Conservation (phyloP, 2,888 invertebrate genomes). For the Yponomeuta plumbellus region DNA sequence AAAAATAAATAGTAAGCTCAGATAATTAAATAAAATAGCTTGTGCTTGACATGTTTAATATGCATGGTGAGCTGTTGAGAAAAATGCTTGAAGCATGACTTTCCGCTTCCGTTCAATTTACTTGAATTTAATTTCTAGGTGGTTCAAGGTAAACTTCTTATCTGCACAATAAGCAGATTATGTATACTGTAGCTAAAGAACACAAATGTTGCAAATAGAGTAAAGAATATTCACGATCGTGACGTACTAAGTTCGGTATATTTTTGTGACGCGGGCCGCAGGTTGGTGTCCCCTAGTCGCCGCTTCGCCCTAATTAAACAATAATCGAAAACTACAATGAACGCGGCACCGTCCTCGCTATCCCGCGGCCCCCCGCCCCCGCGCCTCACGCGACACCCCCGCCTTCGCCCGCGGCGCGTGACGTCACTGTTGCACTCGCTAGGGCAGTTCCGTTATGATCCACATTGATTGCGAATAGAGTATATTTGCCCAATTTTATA, state of each 20-base stretch:
- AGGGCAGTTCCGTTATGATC: background rate
- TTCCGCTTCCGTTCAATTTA: too few relatives aligned
- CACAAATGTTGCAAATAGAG: background rate
- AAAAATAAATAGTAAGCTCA: too few relatives aligned
- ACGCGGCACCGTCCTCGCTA: conserved; percentile 67
- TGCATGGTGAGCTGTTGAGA: too few relatives aligned
- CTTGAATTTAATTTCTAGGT: too few relatives aligned
- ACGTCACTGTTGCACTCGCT: conserved; percentile 10
- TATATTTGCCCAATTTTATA: background rate
- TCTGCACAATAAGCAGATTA: too few relatives aligned
- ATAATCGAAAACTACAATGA: conserved; percentile 77
- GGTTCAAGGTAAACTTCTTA: too few relatives aligned
- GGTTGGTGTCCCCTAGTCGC: conserved; percentile 59
- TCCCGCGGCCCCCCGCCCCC: conserved; percentile 41
- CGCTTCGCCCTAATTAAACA: conserved; percentile 77
- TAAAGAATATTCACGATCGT: background rate
- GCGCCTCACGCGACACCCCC: conserved; percentile 14
- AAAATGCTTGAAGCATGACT: too few relatives aligned
- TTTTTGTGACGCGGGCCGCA: conserved; percentile 45
- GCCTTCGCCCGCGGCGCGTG: conserved; percentile 28
- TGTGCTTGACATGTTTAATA: too few relatives aligned
- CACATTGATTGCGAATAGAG: background rate
- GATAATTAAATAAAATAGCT: too few relatives aligned
- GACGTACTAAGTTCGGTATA: background rate
- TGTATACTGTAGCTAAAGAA: too few relatives aligned